phyloP scores from a whole-genome alignment of 1,140 invertebrate genomes.

The Ridgeia piscesae region DNA sequence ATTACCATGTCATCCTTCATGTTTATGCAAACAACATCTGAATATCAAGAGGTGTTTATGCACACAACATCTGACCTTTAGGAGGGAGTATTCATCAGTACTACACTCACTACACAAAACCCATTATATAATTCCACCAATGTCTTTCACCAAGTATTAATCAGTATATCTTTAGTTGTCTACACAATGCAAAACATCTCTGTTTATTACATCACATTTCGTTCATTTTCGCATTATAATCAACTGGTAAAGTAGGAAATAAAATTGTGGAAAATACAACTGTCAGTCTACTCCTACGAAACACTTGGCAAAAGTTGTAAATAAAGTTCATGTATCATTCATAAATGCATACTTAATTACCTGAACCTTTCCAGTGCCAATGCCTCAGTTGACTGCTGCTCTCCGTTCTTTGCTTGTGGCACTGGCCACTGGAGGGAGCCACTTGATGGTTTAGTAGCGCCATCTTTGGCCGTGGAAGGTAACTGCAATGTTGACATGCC shows the following conservation, averaged over 20 bases:
- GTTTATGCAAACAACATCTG: too few relatives aligned
- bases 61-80: too few relatives aligned
- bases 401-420: constrained; percentile 35
- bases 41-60: too few relatives aligned
- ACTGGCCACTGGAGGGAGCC: constrained; percentile 30
- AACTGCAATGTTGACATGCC: constrained; percentile 19
- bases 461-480: constrained; percentile 28
- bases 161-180: not conserved
- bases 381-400: constrained; percentile 35
- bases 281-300: not conserved
- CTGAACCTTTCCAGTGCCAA: constrained; percentile 48
- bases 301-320: not conserved
- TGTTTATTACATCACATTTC: not conserved
- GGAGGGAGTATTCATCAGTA: too few relatives aligned
- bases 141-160: too few relatives aligned
- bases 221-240: not conserved
- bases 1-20: too few relatives aligned
- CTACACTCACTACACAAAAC: too few relatives aligned
- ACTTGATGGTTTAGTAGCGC: not conserved
- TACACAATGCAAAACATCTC: not conserved
- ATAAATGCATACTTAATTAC: constrained; percentile 30
- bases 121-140: not conserved
- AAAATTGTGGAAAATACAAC: not conserved
- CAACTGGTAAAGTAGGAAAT: not conserved
- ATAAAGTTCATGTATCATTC: not conserved